A percentile compares a stretch with the other conserved stretches of the same genome.
Evolutionary conservation across 2,113 vertebrate genomes (phyloP).

Genomic region (Phycodurus eques): DNA sequence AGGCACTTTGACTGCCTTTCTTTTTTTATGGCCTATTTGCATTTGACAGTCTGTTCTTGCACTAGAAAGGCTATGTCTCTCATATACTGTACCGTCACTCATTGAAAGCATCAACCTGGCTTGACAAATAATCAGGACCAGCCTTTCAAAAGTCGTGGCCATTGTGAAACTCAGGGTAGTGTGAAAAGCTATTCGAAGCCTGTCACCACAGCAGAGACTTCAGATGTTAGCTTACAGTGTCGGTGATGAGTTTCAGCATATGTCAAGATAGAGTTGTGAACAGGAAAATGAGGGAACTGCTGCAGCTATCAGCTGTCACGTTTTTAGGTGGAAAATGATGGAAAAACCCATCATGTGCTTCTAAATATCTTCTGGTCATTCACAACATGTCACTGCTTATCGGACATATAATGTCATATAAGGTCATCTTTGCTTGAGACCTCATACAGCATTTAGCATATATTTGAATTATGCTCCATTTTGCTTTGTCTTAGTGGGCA

Average conservation of each 20-base stretch:
- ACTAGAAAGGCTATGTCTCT: slow-evolving; percentile 18
- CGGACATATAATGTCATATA: neutral
- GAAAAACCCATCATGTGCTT: slow-evolving; percentile 17
- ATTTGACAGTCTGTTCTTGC: slow-evolving; percentile 37
- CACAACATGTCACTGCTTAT: slow-evolving; percentile 22
- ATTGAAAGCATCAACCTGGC: slow-evolving; percentile 33
- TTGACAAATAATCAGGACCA: slow-evolving; percentile 43
- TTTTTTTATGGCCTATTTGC: slow-evolving; percentile 36
- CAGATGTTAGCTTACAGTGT: slow-evolving; percentile 25
- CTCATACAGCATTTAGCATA: slow-evolving; percentile 36
- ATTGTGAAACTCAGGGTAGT: slow-evolving; percentile 34
- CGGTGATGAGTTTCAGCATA: slow-evolving; percentile 35
- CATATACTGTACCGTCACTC: slow-evolving; percentile 35
- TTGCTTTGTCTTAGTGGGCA: slow-evolving; percentile 36
- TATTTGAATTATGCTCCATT: slow-evolving; percentile 29
- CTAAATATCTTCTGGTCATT: slow-evolving; percentile 8
- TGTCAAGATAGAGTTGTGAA: slow-evolving; percentile 42
- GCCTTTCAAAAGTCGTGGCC: slow-evolving; percentile 26
- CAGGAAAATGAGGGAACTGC: slow-evolving; percentile 43
- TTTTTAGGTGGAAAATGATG: slow-evolving; percentile 33
- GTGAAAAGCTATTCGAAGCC: slow-evolving; percentile 56
- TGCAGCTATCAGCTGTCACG: slow-evolving; percentile 25
- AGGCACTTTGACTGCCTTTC: slow-evolving; percentile 28
- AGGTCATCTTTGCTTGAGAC: slow-evolving; percentile 16
- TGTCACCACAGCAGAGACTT: slow-evolving; percentile 34